Evolutionary conservation across 1,140 invertebrate species (phyloP).

Genomic region (Saccostrea echinata): DNA sequence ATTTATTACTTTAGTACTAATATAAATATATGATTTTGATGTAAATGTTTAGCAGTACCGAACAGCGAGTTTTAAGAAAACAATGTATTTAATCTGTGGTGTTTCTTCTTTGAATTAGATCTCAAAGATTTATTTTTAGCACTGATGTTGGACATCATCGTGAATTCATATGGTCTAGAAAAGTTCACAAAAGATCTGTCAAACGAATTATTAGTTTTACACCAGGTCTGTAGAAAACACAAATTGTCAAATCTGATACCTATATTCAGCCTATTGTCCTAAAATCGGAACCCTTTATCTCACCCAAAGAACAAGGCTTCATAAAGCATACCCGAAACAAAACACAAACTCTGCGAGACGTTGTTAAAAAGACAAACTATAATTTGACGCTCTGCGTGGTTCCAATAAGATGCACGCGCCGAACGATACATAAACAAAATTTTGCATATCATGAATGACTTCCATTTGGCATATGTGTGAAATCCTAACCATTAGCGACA

Average conservation of each 20-base stretch:
- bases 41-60: neutral
- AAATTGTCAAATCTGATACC: constrained; percentile 14
- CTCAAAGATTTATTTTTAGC: neutral
- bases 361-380: constrained; percentile 14
- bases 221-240: neutral
- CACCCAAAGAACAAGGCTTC: constrained; percentile 12
- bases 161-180: too few relatives aligned
- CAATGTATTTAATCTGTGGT: neutral
- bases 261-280: constrained; percentile 32
- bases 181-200: neutral
- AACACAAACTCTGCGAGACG: neutral
- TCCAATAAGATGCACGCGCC: constrained; percentile 21
- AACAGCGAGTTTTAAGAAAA: too few relatives aligned
- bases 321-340: constrained; percentile 24
- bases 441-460: constrained; percentile 39
- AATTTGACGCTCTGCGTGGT: neutral
- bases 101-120: neutral
- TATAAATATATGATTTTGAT: neutral
- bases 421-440: constrained; percentile 29
- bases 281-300: constrained; percentile 19
- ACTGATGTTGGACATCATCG: neutral
- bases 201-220: neutral
- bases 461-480: constrained; percentile 36
- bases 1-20: too few relatives aligned
- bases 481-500: constrained; percentile 27